Percentiles rank a stretch among this genome's conserved stretches.
These are phyloP conservation scores for Acanthosepion pharaonis DNA, from an alignment of 2,888 invertebrate species.

Conservation along the genomic window DNA sequence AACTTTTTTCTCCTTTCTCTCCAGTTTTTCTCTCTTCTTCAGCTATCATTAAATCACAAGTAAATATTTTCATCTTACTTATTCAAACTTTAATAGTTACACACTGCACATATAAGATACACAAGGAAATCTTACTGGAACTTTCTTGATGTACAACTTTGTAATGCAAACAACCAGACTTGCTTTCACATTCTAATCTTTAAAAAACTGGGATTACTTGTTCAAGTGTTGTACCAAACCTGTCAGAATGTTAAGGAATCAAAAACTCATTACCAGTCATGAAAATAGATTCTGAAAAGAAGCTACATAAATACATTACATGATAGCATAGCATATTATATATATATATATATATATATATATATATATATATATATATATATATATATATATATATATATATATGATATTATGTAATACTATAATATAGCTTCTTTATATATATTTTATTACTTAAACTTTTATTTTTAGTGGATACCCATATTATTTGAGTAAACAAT, in stretches of 20 bases:
- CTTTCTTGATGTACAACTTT: background rate
- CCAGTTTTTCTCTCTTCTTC: background rate
- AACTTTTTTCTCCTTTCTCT: background rate
- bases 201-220: background rate
- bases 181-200: no score
- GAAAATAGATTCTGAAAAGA: no score
- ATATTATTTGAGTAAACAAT: no score
- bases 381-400: no score
- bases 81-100: background rate
- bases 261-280: background rate
- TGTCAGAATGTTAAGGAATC: background rate
- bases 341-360: no score
- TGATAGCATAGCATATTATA: no score
- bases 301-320: no score
- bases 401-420: no score
- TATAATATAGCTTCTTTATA: no score
- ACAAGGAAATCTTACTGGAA: background rate
- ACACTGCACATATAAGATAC: background rate
- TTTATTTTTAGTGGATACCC: no score
- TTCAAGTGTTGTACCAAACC: background rate
- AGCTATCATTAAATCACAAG: background rate
- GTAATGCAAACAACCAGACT: background rate
- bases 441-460: no score
- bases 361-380: no score
- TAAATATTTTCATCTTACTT: conserved; percentile 8